phyloP scores from a whole-genome alignment of 2,113 vertebrate genomes.

The Oxyura jamaicensis region DNA sequence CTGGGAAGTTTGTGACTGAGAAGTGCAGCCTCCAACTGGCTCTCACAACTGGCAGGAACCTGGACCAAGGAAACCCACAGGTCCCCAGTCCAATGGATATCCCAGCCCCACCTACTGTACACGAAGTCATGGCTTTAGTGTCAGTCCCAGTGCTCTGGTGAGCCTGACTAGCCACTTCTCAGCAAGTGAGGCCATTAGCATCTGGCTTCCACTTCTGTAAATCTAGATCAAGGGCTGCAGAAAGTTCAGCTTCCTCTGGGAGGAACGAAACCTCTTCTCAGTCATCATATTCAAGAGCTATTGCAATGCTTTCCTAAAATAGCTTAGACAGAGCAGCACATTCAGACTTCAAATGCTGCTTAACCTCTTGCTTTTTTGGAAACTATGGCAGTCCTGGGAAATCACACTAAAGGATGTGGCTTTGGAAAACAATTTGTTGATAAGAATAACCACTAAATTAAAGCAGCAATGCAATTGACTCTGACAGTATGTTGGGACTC shows the following conservation, averaged over 20 bases:
- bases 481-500: background rate
- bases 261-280: background rate
- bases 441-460: background rate
- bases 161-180: background rate
- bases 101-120: background rate
- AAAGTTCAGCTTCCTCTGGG: background rate
- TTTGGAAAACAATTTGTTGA: background rate
- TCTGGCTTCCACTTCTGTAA: background rate
- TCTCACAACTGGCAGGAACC: background rate
- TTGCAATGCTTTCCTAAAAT: background rate
- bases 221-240: background rate
- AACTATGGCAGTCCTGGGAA: background rate
- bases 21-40: background rate
- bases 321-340: background rate
- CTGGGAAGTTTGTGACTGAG: background rate
- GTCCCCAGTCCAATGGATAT: accelerated
- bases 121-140: background rate
- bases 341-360: background rate
- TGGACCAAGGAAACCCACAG: background rate
- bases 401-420: background rate
- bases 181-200: background rate
- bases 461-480: background rate
- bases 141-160: background rate
- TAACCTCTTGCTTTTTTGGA: background rate
- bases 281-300: background rate